A percentile compares a stretch with the other conserved stretches of the same genome.
These are phyloP conservation scores for Heliconius hewitsoni DNA, from an alignment of 1,140 invertebrate genomes.

Conservation along the genomic window DNA sequence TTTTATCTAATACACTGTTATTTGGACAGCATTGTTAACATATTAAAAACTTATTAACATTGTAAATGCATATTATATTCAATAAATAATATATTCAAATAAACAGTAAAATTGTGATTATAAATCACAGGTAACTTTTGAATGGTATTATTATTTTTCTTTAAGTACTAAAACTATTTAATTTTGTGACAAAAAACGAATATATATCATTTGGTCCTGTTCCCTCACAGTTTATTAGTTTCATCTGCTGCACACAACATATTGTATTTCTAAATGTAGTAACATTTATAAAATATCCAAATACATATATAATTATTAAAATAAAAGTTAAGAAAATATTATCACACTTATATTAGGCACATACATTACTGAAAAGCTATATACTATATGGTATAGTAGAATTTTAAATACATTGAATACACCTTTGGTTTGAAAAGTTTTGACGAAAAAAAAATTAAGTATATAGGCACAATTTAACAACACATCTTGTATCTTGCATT, in stretches of 20 bases:
- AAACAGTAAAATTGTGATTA: slow-evolving; percentile 7
- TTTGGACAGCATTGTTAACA: slow-evolving; percentile 9
- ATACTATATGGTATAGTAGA: neutral
- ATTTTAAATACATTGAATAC: slow-evolving; percentile 4
- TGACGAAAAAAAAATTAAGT: neutral
- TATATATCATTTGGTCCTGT: neutral
- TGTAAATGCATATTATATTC: slow-evolving; percentile 15
- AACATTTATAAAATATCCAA: slow-evolving; percentile 7
- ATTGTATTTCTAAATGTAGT: neutral
- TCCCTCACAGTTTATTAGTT: neutral
- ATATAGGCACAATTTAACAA: slow-evolving; percentile 9
- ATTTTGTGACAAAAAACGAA: neutral
- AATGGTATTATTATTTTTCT: neutral
- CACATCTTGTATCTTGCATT: neutral
- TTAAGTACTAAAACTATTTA: neutral
- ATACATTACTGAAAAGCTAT: slow-evolving; percentile 7
- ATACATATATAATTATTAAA: slow-evolving; percentile 5
- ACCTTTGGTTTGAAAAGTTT: neutral
- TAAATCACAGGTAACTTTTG: slow-evolving; percentile 10
- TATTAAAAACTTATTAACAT: neutral
- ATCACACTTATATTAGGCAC: slow-evolving; percentile 10
- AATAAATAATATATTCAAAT: slow-evolving; percentile 1
- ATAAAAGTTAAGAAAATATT: neutral
- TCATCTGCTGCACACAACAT: neutral
- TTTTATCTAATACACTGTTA: slow-evolving; percentile 10